Percentiles rank a stretch among this genome's conserved stretches.
Evolutionary conservation across 1,140 invertebrate species (phyloP).

Genomic region (Prorops nasuta): DNA sequence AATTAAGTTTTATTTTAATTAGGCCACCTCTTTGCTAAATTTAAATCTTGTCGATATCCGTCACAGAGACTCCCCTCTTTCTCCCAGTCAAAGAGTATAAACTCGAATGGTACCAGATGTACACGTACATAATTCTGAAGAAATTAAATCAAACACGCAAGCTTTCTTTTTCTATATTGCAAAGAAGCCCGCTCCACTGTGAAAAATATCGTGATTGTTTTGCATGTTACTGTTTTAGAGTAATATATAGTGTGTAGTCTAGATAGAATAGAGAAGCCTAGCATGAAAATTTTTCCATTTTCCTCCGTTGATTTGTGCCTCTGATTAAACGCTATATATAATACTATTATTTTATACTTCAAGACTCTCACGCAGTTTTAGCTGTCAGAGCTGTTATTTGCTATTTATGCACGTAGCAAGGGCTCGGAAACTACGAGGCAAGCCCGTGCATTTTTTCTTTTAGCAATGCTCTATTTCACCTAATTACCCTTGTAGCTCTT

Average conservation of each 20-base stretch:
- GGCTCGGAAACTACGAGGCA: too few relatives aligned
- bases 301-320: constrained; percentile 12
- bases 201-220: constrained; percentile 3
- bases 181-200: constrained; percentile 5
- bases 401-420: too few relatives aligned
- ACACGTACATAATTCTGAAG: too few relatives aligned
- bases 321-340: too few relatives aligned
- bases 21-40: constrained; percentile 9
- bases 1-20: too few relatives aligned
- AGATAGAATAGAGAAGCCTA: constrained; percentile 13
- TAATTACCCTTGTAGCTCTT: constrained; percentile 42
- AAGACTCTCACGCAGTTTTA: too few relatives aligned
- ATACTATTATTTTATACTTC: too few relatives aligned
- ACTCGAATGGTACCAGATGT: too few relatives aligned
- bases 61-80: neutral
- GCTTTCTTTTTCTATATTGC: constrained; percentile 47
- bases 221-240: constrained; percentile 22
- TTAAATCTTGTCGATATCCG: neutral
- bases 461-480: constrained; percentile 18
- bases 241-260: constrained; percentile 5
- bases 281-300: constrained; percentile 25
- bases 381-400: too few relatives aligned
- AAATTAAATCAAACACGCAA: constrained; percentile 26
- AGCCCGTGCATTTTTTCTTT: neutral
- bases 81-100: neutral